Conservation (phyloP, 2,797 vertebrate species). For the Fistularia tabacaria region DNA sequence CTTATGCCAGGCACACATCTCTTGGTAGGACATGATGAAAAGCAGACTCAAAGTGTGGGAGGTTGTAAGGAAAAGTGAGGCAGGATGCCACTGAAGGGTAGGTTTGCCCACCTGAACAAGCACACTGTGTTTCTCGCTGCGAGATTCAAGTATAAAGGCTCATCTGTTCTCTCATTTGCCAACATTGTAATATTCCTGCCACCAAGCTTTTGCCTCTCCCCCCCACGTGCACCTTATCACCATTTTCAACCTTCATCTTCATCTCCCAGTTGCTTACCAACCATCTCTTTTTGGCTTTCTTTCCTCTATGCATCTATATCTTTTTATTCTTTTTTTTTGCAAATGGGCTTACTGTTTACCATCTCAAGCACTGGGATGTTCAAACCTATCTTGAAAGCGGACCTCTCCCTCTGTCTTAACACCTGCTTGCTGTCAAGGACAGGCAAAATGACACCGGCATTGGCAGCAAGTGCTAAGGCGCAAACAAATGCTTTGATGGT, state of each 20-base stretch:
- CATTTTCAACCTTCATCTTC: too few relatives aligned
- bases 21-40: constrained; percentile 49
- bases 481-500: constrained; percentile 46
- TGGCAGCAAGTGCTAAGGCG: constrained; percentile 35
- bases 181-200: constrained; percentile 10
- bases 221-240: too few relatives aligned
- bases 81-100: constrained; percentile 22
- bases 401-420: constrained; percentile 36
- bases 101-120: constrained; percentile 23
- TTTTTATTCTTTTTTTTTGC: neutral
- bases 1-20: constrained; percentile 37
- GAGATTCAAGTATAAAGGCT: constrained; percentile 22
- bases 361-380: constrained; percentile 9
- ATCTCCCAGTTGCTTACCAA: too few relatives aligned
- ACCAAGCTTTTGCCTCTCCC: too few relatives aligned
- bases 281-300: too few relatives aligned
- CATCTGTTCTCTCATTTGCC: constrained; percentile 6
- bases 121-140: constrained; percentile 23
- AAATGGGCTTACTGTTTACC: constrained; percentile 8
- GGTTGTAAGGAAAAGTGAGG: constrained; percentile 31
- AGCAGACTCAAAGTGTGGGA: constrained; percentile 34
- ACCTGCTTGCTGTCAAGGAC: constrained; percentile 57
- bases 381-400: constrained; percentile 34
- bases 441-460: constrained; percentile 18
- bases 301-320: too few relatives aligned